Evolutionary conservation across 2,113 vertebrate species (phyloP).

Genomic region (Numida meleagris): DNA sequence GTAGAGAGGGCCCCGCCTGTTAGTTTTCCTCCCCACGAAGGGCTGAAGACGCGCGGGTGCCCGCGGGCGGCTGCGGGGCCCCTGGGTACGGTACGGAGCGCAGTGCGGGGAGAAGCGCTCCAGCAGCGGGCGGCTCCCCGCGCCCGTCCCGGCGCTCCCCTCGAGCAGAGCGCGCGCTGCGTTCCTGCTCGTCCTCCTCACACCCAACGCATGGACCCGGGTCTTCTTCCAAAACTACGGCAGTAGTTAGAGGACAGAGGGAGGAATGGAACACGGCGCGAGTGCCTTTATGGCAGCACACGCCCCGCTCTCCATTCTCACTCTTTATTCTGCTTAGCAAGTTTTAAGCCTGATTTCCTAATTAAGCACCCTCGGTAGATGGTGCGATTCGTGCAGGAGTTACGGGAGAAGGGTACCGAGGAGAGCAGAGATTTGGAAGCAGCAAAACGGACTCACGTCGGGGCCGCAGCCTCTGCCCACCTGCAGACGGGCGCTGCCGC

Average conservation of each 20-base stretch:
- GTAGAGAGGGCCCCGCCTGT: not conserved
- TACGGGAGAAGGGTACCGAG: not conserved
- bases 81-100: no score
- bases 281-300: not conserved
- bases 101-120: not conserved
- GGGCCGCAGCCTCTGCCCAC: not conserved
- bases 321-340: not conserved
- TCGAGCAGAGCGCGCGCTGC: no score
- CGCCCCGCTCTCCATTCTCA: not conserved
- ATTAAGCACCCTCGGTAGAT: not conserved
- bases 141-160: not conserved
- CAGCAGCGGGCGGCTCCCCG: fast-evolving
- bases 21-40: not conserved
- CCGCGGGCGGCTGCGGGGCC: no score
- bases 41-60: no score
- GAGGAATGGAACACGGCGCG: not conserved
- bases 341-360: not conserved
- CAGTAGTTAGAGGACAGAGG: not conserved
- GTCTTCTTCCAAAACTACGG: not conserved
- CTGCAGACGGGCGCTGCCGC: not conserved
- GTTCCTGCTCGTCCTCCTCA: no score
- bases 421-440: not conserved
- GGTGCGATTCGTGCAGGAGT: not conserved
- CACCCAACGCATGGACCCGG: no score
- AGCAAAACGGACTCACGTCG: not conserved